Conservation (phyloP, 1,140 invertebrate species). For the Bombus consobrinus region DNA sequence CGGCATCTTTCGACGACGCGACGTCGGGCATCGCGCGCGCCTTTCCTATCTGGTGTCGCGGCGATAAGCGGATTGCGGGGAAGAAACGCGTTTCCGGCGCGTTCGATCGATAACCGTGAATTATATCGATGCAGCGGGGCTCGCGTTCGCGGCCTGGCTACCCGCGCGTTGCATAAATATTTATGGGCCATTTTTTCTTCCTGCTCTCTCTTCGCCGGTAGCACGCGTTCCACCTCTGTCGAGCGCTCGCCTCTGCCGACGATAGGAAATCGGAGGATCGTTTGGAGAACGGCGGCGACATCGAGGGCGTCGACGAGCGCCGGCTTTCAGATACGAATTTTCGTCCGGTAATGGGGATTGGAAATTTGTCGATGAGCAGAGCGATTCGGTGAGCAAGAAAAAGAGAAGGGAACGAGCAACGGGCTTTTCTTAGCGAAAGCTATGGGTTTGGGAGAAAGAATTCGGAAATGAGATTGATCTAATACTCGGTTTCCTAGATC, state of each 20-base stretch:
- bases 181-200: conserved; percentile 21
- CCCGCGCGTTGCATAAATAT: conserved; percentile 40
- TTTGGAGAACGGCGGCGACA: not conserved
- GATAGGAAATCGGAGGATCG: not conserved
- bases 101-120: conserved; percentile 49
- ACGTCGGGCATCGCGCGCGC: conserved; percentile 47
- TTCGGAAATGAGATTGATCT: no score
- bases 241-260: not conserved
- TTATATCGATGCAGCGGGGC: conserved; percentile 49
- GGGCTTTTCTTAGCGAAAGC: not conserved
- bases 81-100: conserved; percentile 26
- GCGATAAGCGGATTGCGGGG: conserved; percentile 62
- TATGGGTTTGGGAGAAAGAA: no score
- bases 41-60: conserved; percentile 55
- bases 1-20: conserved; percentile 55
- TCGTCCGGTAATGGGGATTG: conserved; percentile 14
- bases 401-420: no score
- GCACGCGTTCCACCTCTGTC: not conserved
- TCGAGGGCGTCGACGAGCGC: not conserved
- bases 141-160: conserved; percentile 4
- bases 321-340: not conserved
- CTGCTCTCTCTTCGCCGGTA: no score
- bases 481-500: no score
- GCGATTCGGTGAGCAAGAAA: not conserved
- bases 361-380: conserved; percentile 17